Conservation (phyloP, 1,140 invertebrate genomes). For the Pomacea maculata region DNA sequence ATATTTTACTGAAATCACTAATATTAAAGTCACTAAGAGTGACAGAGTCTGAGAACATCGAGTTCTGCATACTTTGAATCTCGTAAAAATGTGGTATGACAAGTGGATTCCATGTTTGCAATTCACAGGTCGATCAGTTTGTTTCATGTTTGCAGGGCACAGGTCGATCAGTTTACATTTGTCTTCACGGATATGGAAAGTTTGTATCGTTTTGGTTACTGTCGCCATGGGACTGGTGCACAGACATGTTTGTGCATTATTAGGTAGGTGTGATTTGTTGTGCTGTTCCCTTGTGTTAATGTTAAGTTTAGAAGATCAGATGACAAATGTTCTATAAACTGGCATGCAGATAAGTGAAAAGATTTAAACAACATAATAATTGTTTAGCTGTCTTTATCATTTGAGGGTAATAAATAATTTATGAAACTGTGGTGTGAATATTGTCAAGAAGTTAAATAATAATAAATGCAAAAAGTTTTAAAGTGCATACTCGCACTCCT, state of each 20-base stretch:
- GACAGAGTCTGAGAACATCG: no score
- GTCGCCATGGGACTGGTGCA: conserved; percentile 79
- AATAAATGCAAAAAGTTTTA: no score
- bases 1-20: no score
- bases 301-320: not conserved
- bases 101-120: conserved; percentile 60
- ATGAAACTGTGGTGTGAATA: not conserved
- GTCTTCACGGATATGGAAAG: conserved; percentile 92
- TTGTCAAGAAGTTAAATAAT: not conserved
- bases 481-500: no score
- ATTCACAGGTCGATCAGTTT: conserved; percentile 81
- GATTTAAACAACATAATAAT: not conserved
- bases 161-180: conserved; percentile 89
- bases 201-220: conserved; percentile 96
- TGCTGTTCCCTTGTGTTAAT: not conserved
- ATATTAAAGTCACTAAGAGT: no score
- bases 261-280: conserved; percentile 42
- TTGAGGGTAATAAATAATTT: not conserved
- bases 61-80: no score
- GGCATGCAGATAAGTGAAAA: not conserved
- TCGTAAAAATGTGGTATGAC: not conserved
- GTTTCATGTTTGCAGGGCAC: conserved; percentile 68
- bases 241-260: conserved; percentile 63
- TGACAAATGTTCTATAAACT: no score
- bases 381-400: not conserved